Conservation (phyloP, 2,113 vertebrate species). For the Tetrax tetrax region DNA sequence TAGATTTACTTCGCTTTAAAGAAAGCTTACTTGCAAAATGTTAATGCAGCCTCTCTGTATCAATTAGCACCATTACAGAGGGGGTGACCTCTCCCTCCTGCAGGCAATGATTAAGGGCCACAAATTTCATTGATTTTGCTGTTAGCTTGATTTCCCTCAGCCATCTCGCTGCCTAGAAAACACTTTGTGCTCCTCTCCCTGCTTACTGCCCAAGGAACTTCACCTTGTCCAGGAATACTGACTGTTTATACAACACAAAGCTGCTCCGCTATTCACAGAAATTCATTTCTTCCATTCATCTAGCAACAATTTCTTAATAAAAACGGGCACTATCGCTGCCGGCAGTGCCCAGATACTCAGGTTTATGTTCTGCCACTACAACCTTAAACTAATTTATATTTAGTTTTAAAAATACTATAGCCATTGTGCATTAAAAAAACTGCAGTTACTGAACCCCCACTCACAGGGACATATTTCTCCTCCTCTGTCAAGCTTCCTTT, state of each 20-base stretch:
- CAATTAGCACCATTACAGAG: constrained; percentile 1
- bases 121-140: constrained; percentile 17
- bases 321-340: accelerated
- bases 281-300: not conserved
- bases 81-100: not conserved
- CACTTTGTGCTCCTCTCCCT: not conserved
- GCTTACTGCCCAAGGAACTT: not conserved
- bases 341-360: not conserved
- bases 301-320: not conserved
- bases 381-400: not conserved
- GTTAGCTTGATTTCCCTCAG: not conserved
- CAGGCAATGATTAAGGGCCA: constrained; percentile 5
- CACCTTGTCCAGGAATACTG: not conserved
- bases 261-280: not conserved
- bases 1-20: not conserved
- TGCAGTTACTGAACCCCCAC: not conserved
- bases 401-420: not conserved
- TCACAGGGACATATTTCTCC: not conserved
- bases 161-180: not conserved
- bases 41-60: not conserved
- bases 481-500: not conserved
- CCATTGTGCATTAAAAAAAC: not conserved
- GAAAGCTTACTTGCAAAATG: constrained; percentile 14
- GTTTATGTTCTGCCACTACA: not conserved
- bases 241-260: not conserved